These are phyloP conservation scores for Apodemus speciosus DNA, from an alignment of 2,113 vertebrate species.

Conservation along the genomic window DNA sequence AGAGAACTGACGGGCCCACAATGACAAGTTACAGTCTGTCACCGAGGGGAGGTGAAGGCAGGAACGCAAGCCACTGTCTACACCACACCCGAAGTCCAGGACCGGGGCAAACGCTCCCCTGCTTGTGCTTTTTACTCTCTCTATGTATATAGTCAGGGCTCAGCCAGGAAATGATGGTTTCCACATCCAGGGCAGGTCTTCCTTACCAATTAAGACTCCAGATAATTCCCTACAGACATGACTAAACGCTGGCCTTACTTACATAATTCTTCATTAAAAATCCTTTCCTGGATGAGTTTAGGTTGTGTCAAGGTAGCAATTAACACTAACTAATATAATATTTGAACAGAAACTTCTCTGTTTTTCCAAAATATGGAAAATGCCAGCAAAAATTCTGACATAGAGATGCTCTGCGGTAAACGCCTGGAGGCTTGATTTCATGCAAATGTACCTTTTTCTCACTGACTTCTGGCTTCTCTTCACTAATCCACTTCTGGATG, in stretches of 20 bases:
- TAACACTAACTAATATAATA: not conserved
- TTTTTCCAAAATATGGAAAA: conserved; percentile 27
- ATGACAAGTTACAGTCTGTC: not conserved
- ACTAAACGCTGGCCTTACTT: not conserved
- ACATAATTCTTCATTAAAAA: not conserved
- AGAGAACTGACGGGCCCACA: not conserved
- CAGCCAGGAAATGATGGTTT: not conserved
- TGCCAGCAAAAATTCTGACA: not conserved
- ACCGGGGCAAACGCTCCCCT: not conserved
- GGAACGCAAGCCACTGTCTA: not conserved
- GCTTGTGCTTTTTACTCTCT: no score
- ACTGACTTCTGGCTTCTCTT: conserved; percentile 62
- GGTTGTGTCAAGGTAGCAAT: not conserved
- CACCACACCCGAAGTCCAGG: not conserved
- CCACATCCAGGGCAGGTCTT: not conserved
- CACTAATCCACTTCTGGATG: conserved; percentile 85
- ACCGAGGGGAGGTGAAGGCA: not conserved
- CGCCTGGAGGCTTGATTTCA: not conserved
- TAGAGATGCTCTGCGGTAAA: not conserved
- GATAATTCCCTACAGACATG: no score
- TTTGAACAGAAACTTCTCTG: conserved; percentile 7
- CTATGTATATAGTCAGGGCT: not conserved
- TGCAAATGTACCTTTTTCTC: conserved; percentile 81
- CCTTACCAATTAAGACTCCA: not conserved
- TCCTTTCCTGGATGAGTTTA: not conserved